Evolutionary conservation across 2,113 vertebrate genomes (phyloP).

Genomic region (Callopanchax toddi): DNA sequence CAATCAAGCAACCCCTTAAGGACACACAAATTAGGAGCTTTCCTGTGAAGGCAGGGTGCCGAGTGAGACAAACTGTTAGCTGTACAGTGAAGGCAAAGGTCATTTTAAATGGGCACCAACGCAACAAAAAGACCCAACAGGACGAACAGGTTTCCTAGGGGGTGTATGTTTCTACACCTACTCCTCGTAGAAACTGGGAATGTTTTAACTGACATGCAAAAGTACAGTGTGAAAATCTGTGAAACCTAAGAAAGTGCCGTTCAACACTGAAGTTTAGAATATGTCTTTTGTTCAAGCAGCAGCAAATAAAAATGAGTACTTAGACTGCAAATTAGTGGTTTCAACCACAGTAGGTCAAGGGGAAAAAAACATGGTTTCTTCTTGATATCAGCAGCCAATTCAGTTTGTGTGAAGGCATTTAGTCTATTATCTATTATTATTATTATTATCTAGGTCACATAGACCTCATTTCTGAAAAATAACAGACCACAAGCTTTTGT

Average conservation of each 20-base stretch:
- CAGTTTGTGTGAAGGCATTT: conserved; percentile 59
- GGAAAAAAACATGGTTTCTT: conserved; percentile 44
- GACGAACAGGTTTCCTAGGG: conserved; percentile 45
- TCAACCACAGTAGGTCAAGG: conserved; percentile 38
- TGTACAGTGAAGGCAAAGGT: conserved; percentile 69
- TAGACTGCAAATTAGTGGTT: conserved; percentile 59
- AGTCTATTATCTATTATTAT: conserved; percentile 45
- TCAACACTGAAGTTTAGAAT: conserved; percentile 31
- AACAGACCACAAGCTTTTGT: conserved; percentile 76
- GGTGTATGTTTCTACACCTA: conserved; percentile 52
- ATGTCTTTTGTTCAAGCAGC: conserved; percentile 54
- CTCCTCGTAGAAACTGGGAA: conserved; percentile 70
- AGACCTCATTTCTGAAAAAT: conserved; percentile 70
- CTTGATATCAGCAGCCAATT: conserved; percentile 51
- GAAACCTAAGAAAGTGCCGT: conserved; percentile 45
- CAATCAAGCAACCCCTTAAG: conserved; percentile 59
- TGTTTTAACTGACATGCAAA: conserved; percentile 66
- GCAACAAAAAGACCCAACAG: conserved; percentile 29
- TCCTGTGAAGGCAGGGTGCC: conserved; percentile 65
- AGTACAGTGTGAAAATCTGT: conserved; percentile 39
- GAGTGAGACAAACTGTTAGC: conserved; percentile 49
- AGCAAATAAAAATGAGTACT: conserved; percentile 42
- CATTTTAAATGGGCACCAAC: conserved; percentile 59
- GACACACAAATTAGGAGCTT: conserved; percentile 57
- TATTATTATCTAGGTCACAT: conserved; percentile 77